These are phyloP conservation scores for Petroica traversi DNA, from an alignment of 2,113 vertebrate species.

Conservation along the genomic window DNA sequence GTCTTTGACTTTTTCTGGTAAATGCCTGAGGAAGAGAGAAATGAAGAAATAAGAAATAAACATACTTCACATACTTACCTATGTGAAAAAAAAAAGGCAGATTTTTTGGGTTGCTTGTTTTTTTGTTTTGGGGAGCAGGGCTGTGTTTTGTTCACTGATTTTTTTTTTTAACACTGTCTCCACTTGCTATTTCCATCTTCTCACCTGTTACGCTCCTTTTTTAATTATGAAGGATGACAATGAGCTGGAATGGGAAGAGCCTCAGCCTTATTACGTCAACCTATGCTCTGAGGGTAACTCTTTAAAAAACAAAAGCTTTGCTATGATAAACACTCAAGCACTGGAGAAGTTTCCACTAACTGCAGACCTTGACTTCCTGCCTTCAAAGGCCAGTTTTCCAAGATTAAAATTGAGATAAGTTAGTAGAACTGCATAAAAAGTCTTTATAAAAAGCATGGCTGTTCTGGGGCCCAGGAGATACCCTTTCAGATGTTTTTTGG, in stretches of 20 bases:
- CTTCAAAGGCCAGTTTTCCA: background rate
- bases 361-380: background rate
- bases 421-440: background rate
- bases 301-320: background rate
- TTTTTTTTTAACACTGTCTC: background rate
- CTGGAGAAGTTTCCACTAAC: background rate
- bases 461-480: background rate
- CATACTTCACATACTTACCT: background rate
- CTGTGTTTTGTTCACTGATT: background rate
- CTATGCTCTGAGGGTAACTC: background rate
- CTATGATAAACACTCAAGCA: background rate
- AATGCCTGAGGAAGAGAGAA: slow-evolving; percentile 66
- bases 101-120: background rate
- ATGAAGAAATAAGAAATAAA: background rate
- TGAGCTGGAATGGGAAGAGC: background rate
- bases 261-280: background rate
- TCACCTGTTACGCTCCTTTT: background rate
- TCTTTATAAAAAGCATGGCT: background rate
- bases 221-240: background rate
- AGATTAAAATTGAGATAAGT: background rate
- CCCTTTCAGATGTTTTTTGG: background rate
- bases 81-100: background rate
- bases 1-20: slow-evolving; percentile 80
- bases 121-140: background rate
- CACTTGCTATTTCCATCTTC: background rate